Percentiles rank a stretch among this genome's conserved stretches.
Conservation (phyloP, 2,888 invertebrate species). For the Cryptocephalus primarius region DNA sequence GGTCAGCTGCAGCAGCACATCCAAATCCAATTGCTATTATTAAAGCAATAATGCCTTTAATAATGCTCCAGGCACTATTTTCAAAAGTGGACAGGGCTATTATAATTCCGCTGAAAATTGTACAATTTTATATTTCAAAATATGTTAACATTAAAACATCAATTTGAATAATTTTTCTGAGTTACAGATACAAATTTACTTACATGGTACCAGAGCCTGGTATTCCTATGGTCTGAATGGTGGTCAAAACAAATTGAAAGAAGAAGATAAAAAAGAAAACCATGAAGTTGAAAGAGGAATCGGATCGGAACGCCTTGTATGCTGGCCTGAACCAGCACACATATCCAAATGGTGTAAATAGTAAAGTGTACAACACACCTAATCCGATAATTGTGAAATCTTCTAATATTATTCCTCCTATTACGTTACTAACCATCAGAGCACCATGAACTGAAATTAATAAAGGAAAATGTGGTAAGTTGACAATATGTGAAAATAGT, state of each 20-base stretch:
- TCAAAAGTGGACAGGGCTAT: constrained; percentile 59
- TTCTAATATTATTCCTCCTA: constrained; percentile 75
- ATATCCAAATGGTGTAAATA: constrained; percentile 95
- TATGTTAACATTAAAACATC: constrained; percentile 1
- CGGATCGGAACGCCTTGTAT: constrained; percentile 97
- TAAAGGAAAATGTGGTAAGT: neutral
- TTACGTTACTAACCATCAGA: constrained; percentile 72
- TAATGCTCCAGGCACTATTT: constrained; percentile 41
- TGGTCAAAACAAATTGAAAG: constrained; percentile 83
- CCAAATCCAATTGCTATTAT: constrained; percentile 71
- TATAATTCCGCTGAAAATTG: constrained; percentile 60
- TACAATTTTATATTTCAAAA: constrained; percentile 3
- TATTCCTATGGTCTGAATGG: constrained; percentile 83
- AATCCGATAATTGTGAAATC: constrained; percentile 72
- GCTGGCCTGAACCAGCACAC: constrained; percentile 98
- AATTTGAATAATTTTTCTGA: constrained; percentile 1
- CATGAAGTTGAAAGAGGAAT: constrained; percentile 99
- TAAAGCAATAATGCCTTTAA: constrained; percentile 69
- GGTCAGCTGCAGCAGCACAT: constrained; percentile 61
- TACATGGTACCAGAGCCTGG: constrained; percentile 78
- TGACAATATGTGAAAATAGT: too few relatives aligned
- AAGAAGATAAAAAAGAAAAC: constrained; percentile 98
- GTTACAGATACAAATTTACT: constrained; percentile 30
- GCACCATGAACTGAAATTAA: constrained; percentile 73
- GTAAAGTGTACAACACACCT: constrained; percentile 74